These are phyloP conservation scores for Hemibagrus guttatus DNA, from an alignment of 2,797 vertebrate species.

Conservation along the genomic window DNA sequence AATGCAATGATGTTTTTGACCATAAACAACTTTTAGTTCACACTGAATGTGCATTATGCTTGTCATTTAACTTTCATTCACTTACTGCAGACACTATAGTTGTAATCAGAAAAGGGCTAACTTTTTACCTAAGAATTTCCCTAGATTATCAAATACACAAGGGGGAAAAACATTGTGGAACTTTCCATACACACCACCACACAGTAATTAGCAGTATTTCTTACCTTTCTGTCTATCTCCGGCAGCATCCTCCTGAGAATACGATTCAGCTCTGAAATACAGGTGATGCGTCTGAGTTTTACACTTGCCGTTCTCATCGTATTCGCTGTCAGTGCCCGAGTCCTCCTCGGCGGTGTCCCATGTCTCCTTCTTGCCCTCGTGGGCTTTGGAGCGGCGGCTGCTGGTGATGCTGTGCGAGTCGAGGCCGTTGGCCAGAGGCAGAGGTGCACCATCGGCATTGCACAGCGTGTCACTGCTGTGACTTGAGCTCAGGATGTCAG, in stretches of 20 bases:
- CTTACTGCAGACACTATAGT: neutral
- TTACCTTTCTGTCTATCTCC: slow-evolving; percentile 87
- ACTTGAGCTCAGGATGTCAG: slow-evolving; percentile 98
- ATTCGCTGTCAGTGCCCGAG: slow-evolving; percentile 97
- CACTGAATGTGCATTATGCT: too few relatives aligned
- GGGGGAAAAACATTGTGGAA: neutral
- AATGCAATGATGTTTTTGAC: neutral
- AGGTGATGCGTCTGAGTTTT: slow-evolving; percentile 86
- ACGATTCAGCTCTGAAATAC: slow-evolving; percentile 92
- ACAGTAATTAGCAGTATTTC: neutral
- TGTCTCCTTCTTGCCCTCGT: slow-evolving; percentile 96
- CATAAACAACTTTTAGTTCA: neutral
- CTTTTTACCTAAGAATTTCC: neutral
- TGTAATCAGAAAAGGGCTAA: neutral
- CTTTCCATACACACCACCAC: neutral
- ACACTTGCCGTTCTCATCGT: slow-evolving; percentile 94
- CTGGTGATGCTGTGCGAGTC: slow-evolving; percentile 98
- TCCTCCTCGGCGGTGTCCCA: slow-evolving; percentile 99
- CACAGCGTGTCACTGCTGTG: slow-evolving; percentile 98
- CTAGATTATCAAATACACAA: neutral
- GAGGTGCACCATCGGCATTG: slow-evolving; percentile 88
- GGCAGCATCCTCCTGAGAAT: slow-evolving; percentile 78
- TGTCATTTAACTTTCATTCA: too few relatives aligned
- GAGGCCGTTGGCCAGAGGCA: slow-evolving; percentile 92
- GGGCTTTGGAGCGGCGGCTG: slow-evolving; percentile 95